Percentiles rank a stretch among this genome's conserved stretches.
These are phyloP conservation scores for Yponomeuta evonymella DNA, from an alignment of 2,888 invertebrate genomes.

Conservation along the genomic window DNA sequence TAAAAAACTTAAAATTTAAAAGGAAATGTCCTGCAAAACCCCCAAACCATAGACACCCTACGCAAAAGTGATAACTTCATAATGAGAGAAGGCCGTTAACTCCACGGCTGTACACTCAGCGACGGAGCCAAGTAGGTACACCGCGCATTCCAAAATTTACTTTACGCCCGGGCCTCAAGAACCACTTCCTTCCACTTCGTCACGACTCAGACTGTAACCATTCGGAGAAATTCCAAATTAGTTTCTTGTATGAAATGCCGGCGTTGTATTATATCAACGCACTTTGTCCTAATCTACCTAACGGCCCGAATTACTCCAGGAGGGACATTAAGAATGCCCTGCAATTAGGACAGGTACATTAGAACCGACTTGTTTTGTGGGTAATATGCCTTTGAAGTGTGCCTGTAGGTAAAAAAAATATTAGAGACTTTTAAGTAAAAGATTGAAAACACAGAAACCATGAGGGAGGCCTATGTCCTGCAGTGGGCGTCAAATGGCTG, in stretches of 20 bases:
- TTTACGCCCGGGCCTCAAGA: not conserved
- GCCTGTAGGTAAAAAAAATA: too few species aligned
- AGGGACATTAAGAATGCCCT: not conserved
- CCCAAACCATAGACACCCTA: slow-evolving; percentile 4
- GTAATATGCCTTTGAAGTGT: too few species aligned
- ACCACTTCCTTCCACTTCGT: not conserved
- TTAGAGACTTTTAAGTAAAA: too few species aligned
- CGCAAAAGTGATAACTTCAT: slow-evolving; percentile 12
- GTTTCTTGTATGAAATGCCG: not conserved
- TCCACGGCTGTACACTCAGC: not conserved
- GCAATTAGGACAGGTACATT: not conserved
- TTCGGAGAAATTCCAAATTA: slow-evolving; percentile 1
- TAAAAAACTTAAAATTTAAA: too few species aligned
- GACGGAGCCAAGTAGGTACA: not conserved
- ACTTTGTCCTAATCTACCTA: not conserved
- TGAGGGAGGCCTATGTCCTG: too few species aligned
- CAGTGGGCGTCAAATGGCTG: too few species aligned
- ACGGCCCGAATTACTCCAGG: not conserved
- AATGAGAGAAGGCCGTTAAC: slow-evolving; percentile 7
- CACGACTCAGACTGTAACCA: not conserved
- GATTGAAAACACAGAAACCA: too few species aligned
- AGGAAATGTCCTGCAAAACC: not conserved
- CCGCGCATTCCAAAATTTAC: not conserved
- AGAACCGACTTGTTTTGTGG: not conserved
- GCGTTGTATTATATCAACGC: not conserved